Evolutionary conservation across 1,140 invertebrate species (phyloP).

Genomic region (Macrostomum lignano): DNA sequence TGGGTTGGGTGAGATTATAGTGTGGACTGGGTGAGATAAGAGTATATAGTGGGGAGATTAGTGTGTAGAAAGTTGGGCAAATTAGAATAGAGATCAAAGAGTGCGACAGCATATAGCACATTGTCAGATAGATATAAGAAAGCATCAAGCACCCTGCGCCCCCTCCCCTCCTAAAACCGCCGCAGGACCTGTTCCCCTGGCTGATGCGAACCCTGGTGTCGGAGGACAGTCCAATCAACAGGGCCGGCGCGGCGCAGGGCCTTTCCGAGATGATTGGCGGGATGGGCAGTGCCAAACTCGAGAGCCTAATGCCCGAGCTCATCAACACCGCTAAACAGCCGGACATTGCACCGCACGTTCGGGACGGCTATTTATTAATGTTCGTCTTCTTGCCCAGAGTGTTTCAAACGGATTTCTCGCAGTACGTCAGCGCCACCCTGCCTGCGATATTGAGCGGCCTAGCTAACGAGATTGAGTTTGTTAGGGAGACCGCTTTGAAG

Average conservation of each 20-base stretch:
- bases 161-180: too few relatives aligned
- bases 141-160: too few relatives aligned
- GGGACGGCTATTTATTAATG: conserved; percentile 99
- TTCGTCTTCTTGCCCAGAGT: conserved; percentile 95
- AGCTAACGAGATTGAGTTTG: conserved; percentile 94
- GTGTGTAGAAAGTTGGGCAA: too few relatives aligned
- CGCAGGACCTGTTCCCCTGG: conserved; percentile 54
- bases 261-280: conserved; percentile 57
- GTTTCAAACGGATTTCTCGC: conserved; percentile 71
- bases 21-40: too few relatives aligned
- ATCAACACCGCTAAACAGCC: conserved; percentile 57
- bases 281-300: conserved; percentile 66
- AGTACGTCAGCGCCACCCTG: conserved; percentile 84
- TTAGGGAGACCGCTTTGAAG: conserved; percentile 72
- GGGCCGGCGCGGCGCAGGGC: conserved; percentile 75
- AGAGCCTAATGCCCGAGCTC: conserved; percentile 90
- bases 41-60: too few relatives aligned
- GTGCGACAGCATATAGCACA: too few relatives aligned
- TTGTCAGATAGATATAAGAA: too few relatives aligned
- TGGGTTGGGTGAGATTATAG: too few relatives aligned
- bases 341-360: conserved; percentile 81
- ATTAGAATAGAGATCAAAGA: too few relatives aligned
- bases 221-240: conserved; percentile 69
- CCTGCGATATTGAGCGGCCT: conserved; percentile 84
- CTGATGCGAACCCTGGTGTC: conserved; percentile 90